Evolutionary conservation across 2,888 invertebrate species (phyloP), one percentile per base, ranked within the genome.

Genomic region (Hydroisotoma schaefferi): DNA sequence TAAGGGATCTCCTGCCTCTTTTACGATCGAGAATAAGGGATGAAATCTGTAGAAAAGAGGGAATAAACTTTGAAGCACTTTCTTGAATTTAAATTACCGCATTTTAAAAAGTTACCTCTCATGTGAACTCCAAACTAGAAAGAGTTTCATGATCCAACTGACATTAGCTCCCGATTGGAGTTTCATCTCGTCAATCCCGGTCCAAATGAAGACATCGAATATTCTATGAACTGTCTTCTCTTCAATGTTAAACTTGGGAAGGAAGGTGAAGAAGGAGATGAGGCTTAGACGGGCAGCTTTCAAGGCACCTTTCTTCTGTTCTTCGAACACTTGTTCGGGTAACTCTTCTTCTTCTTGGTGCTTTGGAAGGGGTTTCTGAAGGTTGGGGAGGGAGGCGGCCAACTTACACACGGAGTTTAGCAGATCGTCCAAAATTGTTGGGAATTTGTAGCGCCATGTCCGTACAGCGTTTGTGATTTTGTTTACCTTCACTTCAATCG

Each of bases 131-230:
- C 94, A 95, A 1, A 82, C 80, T 27, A 84, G 79, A 22, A 94
- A 80, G n/a, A 95, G 77, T 75, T 87, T 89, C 20, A 94, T 77
- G 55, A 94, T 58, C 67, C 67, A 67, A 49, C 64, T 67, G 12
- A 61, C 47, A 54, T 27, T 40, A 40, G 64, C 57, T 6, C 62
- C 65, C 6, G 49, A 58, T 0, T 59, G 61, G n/a, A 57, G 58
- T 29, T 26, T 12, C 1, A 55, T 53, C 5, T 64, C 47, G 18
- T 67, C 60, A 10, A 88, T 12, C 82, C 80, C 58, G 0, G 93
- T 92, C 86, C 89, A 93, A 10, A 97, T 82, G 49, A 87, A 84
- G 0, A 87, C 84, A 51, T 85, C 80, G 74, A 88, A 93, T 20
- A 94, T 75, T 0, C 87, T 84, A 64, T 85, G 83, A 10, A 94